Conservation (phyloP, 2,797 vertebrate genomes). For the Cryptoblepharus egeriae region DNA sequence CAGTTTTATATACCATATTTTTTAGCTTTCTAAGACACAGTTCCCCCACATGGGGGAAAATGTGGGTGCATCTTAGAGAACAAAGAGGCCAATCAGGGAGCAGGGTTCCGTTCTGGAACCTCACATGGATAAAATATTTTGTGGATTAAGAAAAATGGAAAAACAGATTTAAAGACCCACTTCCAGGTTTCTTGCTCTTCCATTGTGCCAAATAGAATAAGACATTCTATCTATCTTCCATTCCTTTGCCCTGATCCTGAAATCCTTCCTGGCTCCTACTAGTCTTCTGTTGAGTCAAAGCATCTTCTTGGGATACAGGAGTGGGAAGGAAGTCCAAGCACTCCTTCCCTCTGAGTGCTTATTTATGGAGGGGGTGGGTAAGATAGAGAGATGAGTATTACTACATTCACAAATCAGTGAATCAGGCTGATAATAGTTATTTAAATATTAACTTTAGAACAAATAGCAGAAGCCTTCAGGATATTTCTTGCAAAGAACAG, state of each 20-base stretch:
- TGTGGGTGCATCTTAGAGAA: too few species aligned
- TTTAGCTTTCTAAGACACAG: too few species aligned
- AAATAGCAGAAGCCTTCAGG: constrained; percentile 58
- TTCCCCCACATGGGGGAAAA: too few species aligned
- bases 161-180: too few species aligned
- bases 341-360: not conserved
- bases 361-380: not conserved
- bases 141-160: too few species aligned
- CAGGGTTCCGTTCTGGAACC: too few species aligned
- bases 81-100: too few species aligned
- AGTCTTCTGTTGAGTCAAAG: not conserved
- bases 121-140: too few species aligned
- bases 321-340: not conserved
- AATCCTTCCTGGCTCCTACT: not conserved
- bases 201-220: too few species aligned
- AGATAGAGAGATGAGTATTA: not conserved
- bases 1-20: too few species aligned
- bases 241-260: not conserved
- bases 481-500: constrained; percentile 43
- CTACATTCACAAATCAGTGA: not conserved
- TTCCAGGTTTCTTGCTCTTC: too few species aligned
- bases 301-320: not conserved
- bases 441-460: constrained; percentile 49
- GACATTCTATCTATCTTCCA: not conserved
- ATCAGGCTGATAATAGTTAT: constrained; percentile 28